Conservation (phyloP, 2,888 invertebrate species). For the Campopleginae sp. region DNA sequence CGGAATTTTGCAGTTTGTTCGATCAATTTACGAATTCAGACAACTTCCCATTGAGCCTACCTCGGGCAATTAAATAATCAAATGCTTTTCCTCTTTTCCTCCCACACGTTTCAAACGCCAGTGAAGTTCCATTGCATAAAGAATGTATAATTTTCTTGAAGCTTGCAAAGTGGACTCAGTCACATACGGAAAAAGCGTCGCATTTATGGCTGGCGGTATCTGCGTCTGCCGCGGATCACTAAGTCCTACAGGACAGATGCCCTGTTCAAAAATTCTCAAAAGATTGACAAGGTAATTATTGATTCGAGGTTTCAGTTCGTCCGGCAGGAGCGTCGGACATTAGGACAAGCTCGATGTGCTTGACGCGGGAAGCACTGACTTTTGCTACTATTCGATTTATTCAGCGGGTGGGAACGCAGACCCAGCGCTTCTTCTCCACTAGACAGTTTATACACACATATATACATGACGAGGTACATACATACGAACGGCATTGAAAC, state of each 20-base stretch:
- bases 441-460: conserved; percentile 38
- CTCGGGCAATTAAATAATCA: background rate
- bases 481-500: conserved; percentile 66
- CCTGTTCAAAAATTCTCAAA: conserved; percentile 38
- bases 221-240: background rate
- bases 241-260: background rate
- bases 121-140: background rate
- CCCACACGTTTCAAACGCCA: background rate
- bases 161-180: background rate
- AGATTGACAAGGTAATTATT: conserved; percentile 67
- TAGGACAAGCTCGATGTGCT: conserved; percentile 10
- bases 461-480: background rate
- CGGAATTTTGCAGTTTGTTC: background rate
- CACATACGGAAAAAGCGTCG: background rate
- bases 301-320: conserved; percentile 70
- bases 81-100: background rate
- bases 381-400: conserved; percentile 59
- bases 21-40: background rate
- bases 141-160: background rate
- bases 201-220: conserved; percentile 12
- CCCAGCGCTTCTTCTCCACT: conserved; percentile 67
- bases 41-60: background rate
- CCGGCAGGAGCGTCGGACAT: conserved; percentile 47
- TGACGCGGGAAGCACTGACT: conserved; percentile 41
- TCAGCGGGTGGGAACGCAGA: conserved; percentile 55